Conservation (phyloP, 2,113 vertebrate genomes). For the Patagioenas fasciata region DNA sequence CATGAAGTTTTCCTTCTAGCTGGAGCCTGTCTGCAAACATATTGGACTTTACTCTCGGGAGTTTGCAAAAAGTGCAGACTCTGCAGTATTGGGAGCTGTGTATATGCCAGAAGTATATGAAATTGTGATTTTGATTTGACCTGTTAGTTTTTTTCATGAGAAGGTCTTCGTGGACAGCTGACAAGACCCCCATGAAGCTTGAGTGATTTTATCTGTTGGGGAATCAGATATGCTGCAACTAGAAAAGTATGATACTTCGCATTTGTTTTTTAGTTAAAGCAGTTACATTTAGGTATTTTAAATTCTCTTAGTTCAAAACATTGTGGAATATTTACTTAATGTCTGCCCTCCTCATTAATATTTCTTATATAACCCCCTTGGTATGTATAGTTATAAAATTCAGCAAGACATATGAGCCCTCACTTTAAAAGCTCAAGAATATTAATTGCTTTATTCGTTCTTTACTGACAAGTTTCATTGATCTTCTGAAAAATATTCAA, state of each 20-base stretch:
- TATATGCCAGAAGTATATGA: neutral
- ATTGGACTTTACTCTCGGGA: neutral
- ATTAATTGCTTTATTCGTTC: neutral
- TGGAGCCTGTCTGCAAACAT: neutral
- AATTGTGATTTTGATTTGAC: neutral
- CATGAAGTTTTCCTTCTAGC: neutral
- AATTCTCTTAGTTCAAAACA: neutral
- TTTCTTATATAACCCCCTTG: neutral
- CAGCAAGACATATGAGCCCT: neutral
- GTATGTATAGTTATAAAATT: neutral
- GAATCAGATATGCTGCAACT: neutral
- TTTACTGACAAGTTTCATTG: neutral
- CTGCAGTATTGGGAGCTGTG: neutral
- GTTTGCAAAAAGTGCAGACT: neutral
- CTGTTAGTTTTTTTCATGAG: neutral
- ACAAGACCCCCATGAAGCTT: neutral
- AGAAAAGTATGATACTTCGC: neutral
- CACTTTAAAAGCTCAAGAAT: neutral
- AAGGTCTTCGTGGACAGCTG: neutral
- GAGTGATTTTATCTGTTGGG: neutral
- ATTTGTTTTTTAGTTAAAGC: neutral
- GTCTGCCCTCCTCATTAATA: neutral
- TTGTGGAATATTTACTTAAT: neutral
- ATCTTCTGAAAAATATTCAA: neutral
- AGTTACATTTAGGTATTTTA: neutral